phyloP scores from a whole-genome alignment of 2,797 vertebrate genomes.

The Tenualosa thibaudeaui region DNA sequence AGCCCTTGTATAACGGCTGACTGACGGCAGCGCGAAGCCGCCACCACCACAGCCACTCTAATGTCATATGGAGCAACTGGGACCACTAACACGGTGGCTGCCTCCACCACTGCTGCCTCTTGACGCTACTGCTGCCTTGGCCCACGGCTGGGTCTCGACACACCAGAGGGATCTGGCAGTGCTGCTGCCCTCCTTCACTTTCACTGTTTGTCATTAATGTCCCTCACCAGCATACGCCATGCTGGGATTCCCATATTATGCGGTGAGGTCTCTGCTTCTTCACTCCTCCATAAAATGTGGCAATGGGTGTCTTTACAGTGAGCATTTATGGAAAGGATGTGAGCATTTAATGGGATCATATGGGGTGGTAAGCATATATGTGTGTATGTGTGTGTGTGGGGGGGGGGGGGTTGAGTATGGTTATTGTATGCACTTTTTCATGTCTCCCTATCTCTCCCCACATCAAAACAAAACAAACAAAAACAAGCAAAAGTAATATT shows the following conservation, averaged over 20 bases:
- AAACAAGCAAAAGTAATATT: too few relatives aligned
- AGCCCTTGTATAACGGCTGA: conserved; percentile 46
- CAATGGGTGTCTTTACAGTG: background rate
- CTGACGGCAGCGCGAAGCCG: conserved; percentile 45
- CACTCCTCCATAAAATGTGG: background rate
- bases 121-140: background rate
- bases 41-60: conserved; percentile 25
- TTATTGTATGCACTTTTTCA: background rate
- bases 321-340: background rate
- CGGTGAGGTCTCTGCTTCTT: background rate
- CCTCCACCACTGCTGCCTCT: conserved; percentile 17
- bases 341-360: background rate
- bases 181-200: background rate
- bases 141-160: too few relatives aligned
- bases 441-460: background rate
- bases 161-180: background rate
- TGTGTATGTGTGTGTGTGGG: too few relatives aligned
- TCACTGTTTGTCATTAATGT: background rate
- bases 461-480: background rate
- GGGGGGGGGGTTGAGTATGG: background rate
- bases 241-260: conserved; percentile 2
- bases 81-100: conserved; percentile 43
- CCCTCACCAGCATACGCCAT: background rate
- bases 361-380: background rate
- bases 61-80: background rate